Evolutionary conservation across 2,113 vertebrate genomes (phyloP).

Genomic region (Thalassarche chlororhynchos): DNA sequence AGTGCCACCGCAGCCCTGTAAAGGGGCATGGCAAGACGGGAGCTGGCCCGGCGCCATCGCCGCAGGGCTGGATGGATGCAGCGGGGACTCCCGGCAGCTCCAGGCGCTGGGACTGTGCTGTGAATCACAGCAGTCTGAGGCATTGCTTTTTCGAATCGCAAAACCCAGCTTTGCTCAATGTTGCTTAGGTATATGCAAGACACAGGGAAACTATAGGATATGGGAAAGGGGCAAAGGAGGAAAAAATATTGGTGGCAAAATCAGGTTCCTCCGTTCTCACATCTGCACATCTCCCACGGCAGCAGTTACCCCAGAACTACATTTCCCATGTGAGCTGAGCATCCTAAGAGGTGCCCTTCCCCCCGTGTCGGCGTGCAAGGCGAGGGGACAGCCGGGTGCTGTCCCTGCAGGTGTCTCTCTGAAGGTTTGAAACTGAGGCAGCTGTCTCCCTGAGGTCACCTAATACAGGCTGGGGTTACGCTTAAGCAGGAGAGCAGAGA

Average conservation of each 20-base stretch:
- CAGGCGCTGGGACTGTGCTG: background rate
- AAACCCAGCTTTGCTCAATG: background rate
- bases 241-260: background rate
- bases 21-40: background rate
- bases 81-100: background rate
- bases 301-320: background rate
- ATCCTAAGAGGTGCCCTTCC: background rate
- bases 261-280: background rate
- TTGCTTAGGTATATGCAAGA: background rate
- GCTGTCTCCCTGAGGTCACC: background rate
- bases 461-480: background rate
- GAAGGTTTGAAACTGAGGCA: background rate
- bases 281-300: background rate
- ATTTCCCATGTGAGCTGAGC: background rate
- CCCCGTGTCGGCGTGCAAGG: background rate
- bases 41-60: accelerated
- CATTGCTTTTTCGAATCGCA: background rate
- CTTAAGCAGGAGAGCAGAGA: background rate
- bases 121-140: background rate
- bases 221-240: background rate
- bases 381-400: accelerated
- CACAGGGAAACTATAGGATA: background rate
- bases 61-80: background rate
- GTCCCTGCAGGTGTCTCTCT: background rate
- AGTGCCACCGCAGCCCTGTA: background rate